A percentile compares a stretch with the other conserved stretches of the same genome.
phyloP scores from a whole-genome alignment of 2,888 invertebrate genomes.

The Exocentrus adspersus region DNA sequence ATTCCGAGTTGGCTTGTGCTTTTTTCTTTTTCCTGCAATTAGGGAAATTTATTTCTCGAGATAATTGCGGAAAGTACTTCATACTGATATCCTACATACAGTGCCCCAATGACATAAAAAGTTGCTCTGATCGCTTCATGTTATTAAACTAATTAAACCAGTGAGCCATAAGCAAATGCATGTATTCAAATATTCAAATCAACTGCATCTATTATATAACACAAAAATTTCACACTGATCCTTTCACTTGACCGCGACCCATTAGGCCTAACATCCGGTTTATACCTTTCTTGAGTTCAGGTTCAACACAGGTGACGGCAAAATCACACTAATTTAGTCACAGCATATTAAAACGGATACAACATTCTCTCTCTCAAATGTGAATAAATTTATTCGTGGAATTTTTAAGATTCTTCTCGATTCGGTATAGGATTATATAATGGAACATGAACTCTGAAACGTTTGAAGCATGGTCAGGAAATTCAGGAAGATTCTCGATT shows the following conservation, averaged over 20 bases:
- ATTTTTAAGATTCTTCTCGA: neutral
- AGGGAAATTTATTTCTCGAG: no score
- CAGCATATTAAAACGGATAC: conserved; percentile 8
- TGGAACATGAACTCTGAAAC: neutral
- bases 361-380: neutral
- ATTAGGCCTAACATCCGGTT: conserved; percentile 50
- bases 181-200: conserved; percentile 33
- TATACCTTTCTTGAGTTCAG: conserved; percentile 47
- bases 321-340: conserved; percentile 31
- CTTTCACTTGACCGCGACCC: conserved; percentile 58
- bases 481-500: neutral
- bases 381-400: neutral
- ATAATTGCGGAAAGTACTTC: neutral
- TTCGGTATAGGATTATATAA: neutral
- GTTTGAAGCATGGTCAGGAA: neutral
- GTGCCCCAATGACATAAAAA: conserved; percentile 19
- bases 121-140: neutral
- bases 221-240: conserved; percentile 55
- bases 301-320: conserved; percentile 46
- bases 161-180: conserved; percentile 11
- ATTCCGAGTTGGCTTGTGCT: no score
- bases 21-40: no score
- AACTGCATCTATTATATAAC: conserved; percentile 52
- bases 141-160: conserved; percentile 6
- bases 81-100: neutral